Evolutionary conservation across 2,888 invertebrate species (phyloP).

Genomic region (Eremobia ochroleuca): DNA sequence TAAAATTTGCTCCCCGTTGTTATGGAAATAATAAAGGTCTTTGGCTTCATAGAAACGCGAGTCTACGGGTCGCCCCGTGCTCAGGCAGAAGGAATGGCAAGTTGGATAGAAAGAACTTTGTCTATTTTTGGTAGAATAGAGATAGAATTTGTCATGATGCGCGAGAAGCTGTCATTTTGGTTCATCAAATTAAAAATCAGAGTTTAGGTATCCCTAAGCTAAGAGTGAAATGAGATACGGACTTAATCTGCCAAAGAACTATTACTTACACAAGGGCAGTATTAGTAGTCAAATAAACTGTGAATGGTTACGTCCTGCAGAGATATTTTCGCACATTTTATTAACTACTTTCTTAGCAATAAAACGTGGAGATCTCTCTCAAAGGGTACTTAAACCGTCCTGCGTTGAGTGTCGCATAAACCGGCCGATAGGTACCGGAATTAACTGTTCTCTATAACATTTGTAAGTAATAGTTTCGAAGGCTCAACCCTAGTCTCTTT

Average conservation of each 20-base stretch:
- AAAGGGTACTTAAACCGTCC: slow-evolving; percentile 68
- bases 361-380: slow-evolving; percentile 70
- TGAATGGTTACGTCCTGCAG: slow-evolving; percentile 53
- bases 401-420: slow-evolving; percentile 76
- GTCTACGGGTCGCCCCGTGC: neutral
- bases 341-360: slow-evolving; percentile 71
- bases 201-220: neutral
- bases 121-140: neutral
- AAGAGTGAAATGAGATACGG: neutral
- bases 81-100: neutral
- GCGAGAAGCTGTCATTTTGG: neutral
- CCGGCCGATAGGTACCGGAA: slow-evolving; percentile 72
- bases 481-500: slow-evolving; percentile 53
- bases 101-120: neutral
- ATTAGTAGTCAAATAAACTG: slow-evolving; percentile 64
- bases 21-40: neutral
- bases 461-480: slow-evolving; percentile 70
- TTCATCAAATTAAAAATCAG: neutral
- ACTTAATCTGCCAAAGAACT: slow-evolving; percentile 35
- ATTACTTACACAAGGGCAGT: slow-evolving; percentile 41
- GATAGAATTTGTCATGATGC: neutral
- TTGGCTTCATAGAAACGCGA: neutral
- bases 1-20: neutral
- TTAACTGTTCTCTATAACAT: slow-evolving; percentile 73
- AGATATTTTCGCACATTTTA: slow-evolving; percentile 71